Percentiles rank a stretch among this genome's conserved stretches.
These are phyloP conservation scores for Pampusana beccarii DNA, from an alignment of 2,113 vertebrate genomes.

Conservation along the genomic window DNA sequence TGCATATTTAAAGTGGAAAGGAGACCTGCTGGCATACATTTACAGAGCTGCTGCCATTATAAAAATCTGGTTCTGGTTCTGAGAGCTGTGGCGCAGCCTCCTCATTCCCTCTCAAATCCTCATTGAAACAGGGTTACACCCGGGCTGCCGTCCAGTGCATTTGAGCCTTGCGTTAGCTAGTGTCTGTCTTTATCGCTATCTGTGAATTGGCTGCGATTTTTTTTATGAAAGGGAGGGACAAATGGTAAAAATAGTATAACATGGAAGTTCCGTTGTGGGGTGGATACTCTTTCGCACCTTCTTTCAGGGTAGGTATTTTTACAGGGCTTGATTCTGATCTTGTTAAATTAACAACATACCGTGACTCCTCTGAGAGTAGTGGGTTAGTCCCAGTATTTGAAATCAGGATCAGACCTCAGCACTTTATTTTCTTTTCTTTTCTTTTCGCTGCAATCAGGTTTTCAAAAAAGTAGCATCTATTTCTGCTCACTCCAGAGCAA, in stretches of 20 bases:
- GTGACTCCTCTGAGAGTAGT: neutral
- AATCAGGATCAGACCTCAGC: neutral
- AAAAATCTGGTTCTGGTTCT: neutral
- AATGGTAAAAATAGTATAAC: neutral
- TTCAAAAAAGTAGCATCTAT: neutral
- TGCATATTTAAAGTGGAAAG: neutral
- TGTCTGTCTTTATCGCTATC: neutral
- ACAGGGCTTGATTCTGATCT: neutral
- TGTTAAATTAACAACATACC: neutral
- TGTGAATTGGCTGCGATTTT: neutral
- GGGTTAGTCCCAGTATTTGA: neutral
- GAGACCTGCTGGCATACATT: neutral
- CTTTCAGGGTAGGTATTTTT: neutral
- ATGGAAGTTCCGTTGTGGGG: neutral
- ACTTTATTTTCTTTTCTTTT: neutral
- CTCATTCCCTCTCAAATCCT: neutral
- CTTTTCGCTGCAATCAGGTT: neutral
- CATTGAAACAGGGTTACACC: neutral
- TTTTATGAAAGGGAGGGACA: rapidly evolving
- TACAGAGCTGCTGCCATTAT: neutral
- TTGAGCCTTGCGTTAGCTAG: neutral
- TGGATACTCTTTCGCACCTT: neutral
- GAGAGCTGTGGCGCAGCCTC: rapidly evolving
- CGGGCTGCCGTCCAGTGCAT: rapidly evolving
- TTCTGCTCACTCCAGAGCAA: neutral